phyloP scores from a whole-genome alignment of 2,113 vertebrate species.

The Solea senegalensis region DNA sequence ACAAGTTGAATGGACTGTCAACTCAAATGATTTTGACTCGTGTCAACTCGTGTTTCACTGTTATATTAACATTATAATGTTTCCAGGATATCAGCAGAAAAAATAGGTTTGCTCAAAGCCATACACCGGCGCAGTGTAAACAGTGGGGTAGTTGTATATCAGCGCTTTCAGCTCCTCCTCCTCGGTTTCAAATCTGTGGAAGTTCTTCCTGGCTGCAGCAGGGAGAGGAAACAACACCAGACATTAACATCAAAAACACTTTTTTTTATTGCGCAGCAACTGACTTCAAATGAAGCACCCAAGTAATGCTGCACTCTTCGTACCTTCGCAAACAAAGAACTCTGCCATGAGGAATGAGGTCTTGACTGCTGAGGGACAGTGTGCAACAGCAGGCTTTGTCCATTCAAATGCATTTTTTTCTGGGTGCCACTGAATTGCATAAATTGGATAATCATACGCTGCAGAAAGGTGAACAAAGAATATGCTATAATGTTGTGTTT shows the following conservation, averaged over 20 bases:
- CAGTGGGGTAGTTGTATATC: slow-evolving; percentile 79
- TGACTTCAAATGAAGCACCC: neutral
- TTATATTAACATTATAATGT: too few species aligned
- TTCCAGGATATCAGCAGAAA: slow-evolving; percentile 53
- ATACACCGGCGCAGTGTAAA: slow-evolving; percentile 23
- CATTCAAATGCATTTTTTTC: slow-evolving; percentile 95
- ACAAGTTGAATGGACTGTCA: too few species aligned
- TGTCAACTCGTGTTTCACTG: too few species aligned
- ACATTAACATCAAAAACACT: neutral
- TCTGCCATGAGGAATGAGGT: slow-evolving; percentile 87
- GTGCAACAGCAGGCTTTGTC: slow-evolving; percentile 80
- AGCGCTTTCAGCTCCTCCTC: slow-evolving; percentile 68
- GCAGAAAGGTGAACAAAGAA: slow-evolving; percentile 23
- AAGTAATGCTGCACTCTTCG: too few species aligned
- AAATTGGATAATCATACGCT: slow-evolving; percentile 89
- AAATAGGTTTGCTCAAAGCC: slow-evolving; percentile 68
- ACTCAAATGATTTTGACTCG: too few species aligned
- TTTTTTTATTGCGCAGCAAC: too few species aligned
- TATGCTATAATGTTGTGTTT: too few species aligned
- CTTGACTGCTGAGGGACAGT: slow-evolving; percentile 81
- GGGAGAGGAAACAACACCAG: slow-evolving; percentile 20
- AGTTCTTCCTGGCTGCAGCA: slow-evolving; percentile 77
- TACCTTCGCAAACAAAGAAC: slow-evolving; percentile 84
- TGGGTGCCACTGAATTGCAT: slow-evolving; percentile 94
- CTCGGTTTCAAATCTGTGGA: slow-evolving; percentile 69